Conservation (phyloP, 2,888 invertebrate species). For the Drosophila neoperkinsi region DNA sequence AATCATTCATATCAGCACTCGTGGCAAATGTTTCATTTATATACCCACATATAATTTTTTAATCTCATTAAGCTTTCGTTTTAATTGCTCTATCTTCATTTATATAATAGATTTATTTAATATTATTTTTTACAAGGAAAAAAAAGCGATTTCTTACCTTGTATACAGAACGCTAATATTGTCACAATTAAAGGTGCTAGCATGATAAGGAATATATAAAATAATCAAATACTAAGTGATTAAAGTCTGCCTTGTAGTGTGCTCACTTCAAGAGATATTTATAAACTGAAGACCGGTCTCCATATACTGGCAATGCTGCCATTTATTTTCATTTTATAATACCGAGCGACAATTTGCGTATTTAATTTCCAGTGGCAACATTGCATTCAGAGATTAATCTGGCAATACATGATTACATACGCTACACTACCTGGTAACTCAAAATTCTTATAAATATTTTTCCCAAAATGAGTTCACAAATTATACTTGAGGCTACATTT, state of each 20-base stretch:
- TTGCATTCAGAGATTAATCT: no score
- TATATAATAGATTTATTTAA: neutral
- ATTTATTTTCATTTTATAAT: neutral
- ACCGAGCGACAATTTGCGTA: neutral
- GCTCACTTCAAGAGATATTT: neutral
- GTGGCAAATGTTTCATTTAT: neutral
- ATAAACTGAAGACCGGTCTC: neutral
- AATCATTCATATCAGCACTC: neutral
- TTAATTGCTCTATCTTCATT: neutral
- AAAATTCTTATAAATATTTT: no score
- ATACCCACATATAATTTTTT: neutral
- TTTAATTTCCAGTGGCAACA: neutral
- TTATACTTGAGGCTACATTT: neutral
- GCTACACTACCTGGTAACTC: no score
- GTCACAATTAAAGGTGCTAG: neutral
- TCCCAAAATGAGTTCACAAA: no score
- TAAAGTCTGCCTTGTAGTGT: neutral
- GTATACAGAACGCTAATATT: neutral
- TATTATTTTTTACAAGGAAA: no score
- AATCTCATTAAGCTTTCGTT: neutral
- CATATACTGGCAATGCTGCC: neutral
- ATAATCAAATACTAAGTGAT: neutral
- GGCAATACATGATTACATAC: no score
- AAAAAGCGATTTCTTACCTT: neutral
- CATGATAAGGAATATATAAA: constrained; percentile 4